These are phyloP conservation scores for Diplosoma virens DNA, from an alignment of 23 tunicate species.

Conservation along the genomic window DNA sequence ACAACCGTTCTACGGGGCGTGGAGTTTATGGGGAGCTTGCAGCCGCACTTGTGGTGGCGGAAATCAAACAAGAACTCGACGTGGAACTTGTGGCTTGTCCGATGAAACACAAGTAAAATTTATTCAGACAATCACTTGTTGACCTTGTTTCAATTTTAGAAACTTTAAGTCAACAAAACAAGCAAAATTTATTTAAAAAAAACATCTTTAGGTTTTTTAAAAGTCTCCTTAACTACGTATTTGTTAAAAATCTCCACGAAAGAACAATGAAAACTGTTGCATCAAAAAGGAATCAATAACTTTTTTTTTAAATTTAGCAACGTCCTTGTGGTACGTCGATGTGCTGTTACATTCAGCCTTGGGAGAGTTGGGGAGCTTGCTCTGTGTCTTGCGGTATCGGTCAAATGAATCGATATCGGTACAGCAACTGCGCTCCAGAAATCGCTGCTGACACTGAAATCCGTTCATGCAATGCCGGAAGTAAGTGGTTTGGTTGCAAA, in stretches of 20 bases:
- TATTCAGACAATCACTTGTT: too few relatives aligned
- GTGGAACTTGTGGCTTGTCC: constrained; percentile 57
- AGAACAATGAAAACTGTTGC: too few relatives aligned
- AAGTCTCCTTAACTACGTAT: too few relatives aligned
- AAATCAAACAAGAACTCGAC: constrained; percentile 47
- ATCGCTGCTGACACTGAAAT: constrained; percentile 41
- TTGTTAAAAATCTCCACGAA: too few relatives aligned
- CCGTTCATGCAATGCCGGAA: constrained; percentile 62
- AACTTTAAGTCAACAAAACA: too few relatives aligned
- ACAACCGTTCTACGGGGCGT: constrained; percentile 47
- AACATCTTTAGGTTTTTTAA: too few relatives aligned
- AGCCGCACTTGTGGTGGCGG: constrained; percentile 83
- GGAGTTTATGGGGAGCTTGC: constrained; percentile 83
- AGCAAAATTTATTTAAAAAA: too few relatives aligned
- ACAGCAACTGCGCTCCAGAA: constrained; percentile 51
- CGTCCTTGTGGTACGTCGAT: constrained; percentile 45
- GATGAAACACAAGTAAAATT: constrained; percentile 51
- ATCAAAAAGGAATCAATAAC: too few relatives aligned
- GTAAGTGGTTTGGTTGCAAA: constrained; percentile 37
- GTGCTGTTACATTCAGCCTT: constrained; percentile 52
- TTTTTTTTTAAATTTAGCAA: too few relatives aligned
- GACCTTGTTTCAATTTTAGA: too few relatives aligned
- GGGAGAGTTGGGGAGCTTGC: constrained; percentile 65
- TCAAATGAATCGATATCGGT: constrained; percentile 45
- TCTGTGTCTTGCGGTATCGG: constrained; percentile 50